Base-by-base conservation (phyloP, 35 echinoderm and acorn worm species). In the Patiria miniata region DNA sequence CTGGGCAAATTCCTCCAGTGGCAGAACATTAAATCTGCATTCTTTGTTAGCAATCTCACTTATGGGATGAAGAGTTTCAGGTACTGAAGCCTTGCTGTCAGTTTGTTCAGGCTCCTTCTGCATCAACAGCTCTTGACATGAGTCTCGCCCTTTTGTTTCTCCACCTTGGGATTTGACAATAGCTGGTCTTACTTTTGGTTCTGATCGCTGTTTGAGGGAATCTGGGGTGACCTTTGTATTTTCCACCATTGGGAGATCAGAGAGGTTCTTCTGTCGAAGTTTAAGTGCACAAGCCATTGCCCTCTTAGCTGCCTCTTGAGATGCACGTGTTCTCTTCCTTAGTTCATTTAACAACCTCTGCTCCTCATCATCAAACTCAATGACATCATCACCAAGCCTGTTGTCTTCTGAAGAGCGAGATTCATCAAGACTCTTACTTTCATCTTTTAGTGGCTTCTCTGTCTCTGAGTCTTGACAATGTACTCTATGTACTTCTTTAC, bases 231-330 rank as follows among this genome's bases (percentile, higher is more conserved):
- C 4, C 4, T 47, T 4, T 47, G 12, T 4, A 47, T 4, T 12
- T 47, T 47, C 42, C 42, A 6, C 42, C 12, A 47, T 4, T 47
- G 42, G 42, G 4, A 6, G 42, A 47, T 47, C 42, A 47, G 42
- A 47, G 12, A 30, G 38, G 54, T 58, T 84, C 57, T 36, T 84
- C 33, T 57, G 10, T 58, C 82, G 8, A 2, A 84, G 53, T 36
- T 58, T 29, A 58, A 59, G 53, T 7, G 82, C 82, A 58, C 57
- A 84, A 39, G 53, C 82, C 57, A 37, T 32, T 37, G 82, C 82
- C 22, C 82, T 84, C 22, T 51, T 84, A n/a, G 82, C 38, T 60
- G 30, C 32, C 30, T 60, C 4, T 32, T 84, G 29, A 60, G 52
- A 37, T 36, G 51, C 53, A 2, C 23, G 53, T 38, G 53, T 84